Evolutionary conservation across 2,888 invertebrate species (phyloP).

Genomic region (Idaea biselata): DNA sequence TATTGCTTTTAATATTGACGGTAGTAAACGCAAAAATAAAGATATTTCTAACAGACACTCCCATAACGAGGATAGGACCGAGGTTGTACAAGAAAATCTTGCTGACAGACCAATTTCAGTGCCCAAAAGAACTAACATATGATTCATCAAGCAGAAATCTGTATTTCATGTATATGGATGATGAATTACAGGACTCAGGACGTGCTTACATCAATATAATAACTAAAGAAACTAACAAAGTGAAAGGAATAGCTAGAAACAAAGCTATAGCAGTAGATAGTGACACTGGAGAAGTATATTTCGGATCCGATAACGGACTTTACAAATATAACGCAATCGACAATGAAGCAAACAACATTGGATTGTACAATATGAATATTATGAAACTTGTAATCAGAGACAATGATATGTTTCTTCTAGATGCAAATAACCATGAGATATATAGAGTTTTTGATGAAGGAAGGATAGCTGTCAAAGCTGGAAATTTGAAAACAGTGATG

Average conservation of each 20-base stretch:
- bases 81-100: conserved; percentile 62
- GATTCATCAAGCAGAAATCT: conserved; percentile 66
- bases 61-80: conserved; percentile 56
- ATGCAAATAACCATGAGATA: conserved; percentile 65
- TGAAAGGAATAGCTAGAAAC: conserved; percentile 58
- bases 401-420: conserved; percentile 63
- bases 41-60: conserved; percentile 53
- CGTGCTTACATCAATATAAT: conserved; percentile 59
- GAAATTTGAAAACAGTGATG: conserved; percentile 57
- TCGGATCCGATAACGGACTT: conserved; percentile 66
- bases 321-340: conserved; percentile 60
- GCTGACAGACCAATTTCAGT: conserved; percentile 49
- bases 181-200: conserved; percentile 59
- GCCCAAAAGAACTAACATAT: conserved; percentile 63
- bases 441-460: conserved; percentile 59
- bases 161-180: conserved; percentile 73
- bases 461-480: conserved; percentile 42
- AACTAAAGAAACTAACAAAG: conserved; percentile 55
- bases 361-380: conserved; percentile 65
- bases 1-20: conserved; percentile 34
- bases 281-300: conserved; percentile 64
- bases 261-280: conserved; percentile 65
- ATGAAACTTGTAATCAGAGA: conserved; percentile 63
- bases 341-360: conserved; percentile 55
- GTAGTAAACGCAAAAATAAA: conserved; percentile 47